A percentile compares a stretch with the other conserved stretches of the same genome.
These are phyloP conservation scores for Gymnogyps californianus DNA, from an alignment of 2,113 vertebrate species.

Conservation along the genomic window DNA sequence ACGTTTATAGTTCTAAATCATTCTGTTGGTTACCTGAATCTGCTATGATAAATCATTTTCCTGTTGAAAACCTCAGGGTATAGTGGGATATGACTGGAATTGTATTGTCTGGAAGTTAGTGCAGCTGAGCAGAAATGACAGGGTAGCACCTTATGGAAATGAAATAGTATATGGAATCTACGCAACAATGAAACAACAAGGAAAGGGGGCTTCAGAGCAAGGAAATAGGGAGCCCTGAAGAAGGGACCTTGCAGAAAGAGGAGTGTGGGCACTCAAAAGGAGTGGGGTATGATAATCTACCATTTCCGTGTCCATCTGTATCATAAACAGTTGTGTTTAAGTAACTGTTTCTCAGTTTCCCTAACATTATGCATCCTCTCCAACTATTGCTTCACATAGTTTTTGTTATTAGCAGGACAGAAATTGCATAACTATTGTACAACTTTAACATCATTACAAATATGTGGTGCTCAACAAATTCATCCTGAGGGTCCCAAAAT, in stretches of 20 bases:
- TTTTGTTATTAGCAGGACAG: background rate
- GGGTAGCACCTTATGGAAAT: background rate
- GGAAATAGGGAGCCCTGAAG: background rate
- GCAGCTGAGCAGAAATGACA: background rate
- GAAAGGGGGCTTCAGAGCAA: background rate
- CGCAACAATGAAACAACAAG: background rate
- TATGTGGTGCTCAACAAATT: background rate
- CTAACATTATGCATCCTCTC: background rate
- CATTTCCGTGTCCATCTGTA: background rate
- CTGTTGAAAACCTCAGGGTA: background rate
- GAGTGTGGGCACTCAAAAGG: background rate
- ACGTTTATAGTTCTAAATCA: background rate
- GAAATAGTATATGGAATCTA: background rate
- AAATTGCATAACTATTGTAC: background rate
- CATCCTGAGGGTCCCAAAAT: background rate
- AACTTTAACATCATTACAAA: background rate
- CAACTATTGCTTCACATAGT: background rate
- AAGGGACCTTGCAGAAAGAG: background rate
- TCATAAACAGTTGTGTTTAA: background rate
- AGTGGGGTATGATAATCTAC: background rate
- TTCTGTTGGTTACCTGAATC: background rate
- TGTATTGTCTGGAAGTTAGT: background rate
- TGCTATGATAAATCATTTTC: background rate
- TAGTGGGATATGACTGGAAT: background rate
- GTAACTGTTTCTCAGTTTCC: background rate